phyloP scores from a whole-genome alignment of 2,888 invertebrate species.

The Rhyacophila evoluta region DNA sequence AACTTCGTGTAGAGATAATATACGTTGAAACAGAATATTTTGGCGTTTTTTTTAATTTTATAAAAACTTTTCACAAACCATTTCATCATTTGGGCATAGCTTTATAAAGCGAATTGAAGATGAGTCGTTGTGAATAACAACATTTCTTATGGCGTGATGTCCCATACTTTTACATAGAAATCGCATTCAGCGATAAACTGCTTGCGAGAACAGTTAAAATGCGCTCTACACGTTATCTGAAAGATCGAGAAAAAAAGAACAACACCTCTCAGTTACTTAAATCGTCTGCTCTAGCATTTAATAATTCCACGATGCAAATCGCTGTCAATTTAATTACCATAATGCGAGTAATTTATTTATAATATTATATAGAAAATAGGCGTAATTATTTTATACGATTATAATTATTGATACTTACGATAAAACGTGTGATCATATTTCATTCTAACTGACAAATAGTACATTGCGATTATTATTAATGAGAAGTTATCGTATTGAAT shows the following conservation, averaged over 20 bases:
- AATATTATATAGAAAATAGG: too few species aligned
- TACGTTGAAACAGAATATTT: too few species aligned
- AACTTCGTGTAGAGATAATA: too few species aligned
- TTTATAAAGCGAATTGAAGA: background rate
- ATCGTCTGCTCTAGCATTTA: background rate
- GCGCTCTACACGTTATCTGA: background rate
- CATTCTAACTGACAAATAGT: too few species aligned
- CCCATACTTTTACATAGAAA: background rate
- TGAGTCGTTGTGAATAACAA: background rate
- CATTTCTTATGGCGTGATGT: background rate
- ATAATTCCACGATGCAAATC: background rate
- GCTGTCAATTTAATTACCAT: background rate
- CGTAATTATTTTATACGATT: too few species aligned
- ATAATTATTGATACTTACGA: too few species aligned
- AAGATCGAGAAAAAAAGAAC: background rate
- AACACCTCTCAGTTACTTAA: background rate
- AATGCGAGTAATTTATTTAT: too few species aligned
- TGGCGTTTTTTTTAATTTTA: too few species aligned
- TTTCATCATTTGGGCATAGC: background rate
- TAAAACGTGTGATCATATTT: too few species aligned
- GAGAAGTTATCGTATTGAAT: too few species aligned
- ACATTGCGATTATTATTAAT: too few species aligned
- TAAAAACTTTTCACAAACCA: background rate
- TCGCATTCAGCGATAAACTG: conserved; percentile 5
- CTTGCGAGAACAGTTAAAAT: background rate